Conservation (phyloP, 1,140 invertebrate genomes). For the Zophobas atratus region DNA sequence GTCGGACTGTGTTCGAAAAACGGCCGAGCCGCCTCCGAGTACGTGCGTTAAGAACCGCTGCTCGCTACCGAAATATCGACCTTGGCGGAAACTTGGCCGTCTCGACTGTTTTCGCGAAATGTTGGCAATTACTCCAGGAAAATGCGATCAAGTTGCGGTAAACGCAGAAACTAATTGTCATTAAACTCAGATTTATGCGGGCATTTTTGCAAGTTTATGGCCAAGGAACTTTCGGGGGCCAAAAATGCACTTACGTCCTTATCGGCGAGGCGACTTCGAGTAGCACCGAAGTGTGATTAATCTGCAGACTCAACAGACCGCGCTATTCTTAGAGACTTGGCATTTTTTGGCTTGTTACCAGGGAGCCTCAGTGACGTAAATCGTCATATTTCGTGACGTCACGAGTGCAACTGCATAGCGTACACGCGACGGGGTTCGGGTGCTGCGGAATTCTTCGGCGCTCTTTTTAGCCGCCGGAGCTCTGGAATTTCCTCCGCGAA, state of each 20-base stretch:
- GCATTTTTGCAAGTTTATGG: conserved; percentile 32
- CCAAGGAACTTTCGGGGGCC: conserved; percentile 14
- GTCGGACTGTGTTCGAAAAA: background rate
- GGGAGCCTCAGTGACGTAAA: conserved; percentile 21
- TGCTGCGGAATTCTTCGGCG: no score
- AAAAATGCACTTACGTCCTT: conserved; percentile 26
- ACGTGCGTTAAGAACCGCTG: conserved; percentile 23
- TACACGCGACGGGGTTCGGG: background rate
- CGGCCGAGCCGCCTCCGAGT: no score
- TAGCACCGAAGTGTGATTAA: conserved; percentile 25
- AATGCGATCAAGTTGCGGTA: conserved; percentile 39
- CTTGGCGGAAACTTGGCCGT: conserved; percentile 46
- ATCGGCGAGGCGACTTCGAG: conserved; percentile 26
- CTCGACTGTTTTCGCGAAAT: conserved; percentile 39
- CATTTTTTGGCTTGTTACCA: conserved; percentile 40
- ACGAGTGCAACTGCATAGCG: conserved; percentile 16
- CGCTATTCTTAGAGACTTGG: conserved; percentile 17
- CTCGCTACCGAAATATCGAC: conserved; percentile 33
- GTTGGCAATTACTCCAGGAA: conserved; percentile 47
- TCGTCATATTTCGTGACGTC: conserved; percentile 37
- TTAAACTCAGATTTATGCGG: conserved; percentile 27
- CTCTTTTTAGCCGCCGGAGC: no score
- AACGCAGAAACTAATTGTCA: conserved; percentile 35
- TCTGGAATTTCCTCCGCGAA: background rate
- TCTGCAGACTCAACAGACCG: conserved; percentile 35